These are phyloP conservation scores for Helicoverpa assulta DNA, from an alignment of 2,888 invertebrate genomes.

Conservation along the genomic window DNA sequence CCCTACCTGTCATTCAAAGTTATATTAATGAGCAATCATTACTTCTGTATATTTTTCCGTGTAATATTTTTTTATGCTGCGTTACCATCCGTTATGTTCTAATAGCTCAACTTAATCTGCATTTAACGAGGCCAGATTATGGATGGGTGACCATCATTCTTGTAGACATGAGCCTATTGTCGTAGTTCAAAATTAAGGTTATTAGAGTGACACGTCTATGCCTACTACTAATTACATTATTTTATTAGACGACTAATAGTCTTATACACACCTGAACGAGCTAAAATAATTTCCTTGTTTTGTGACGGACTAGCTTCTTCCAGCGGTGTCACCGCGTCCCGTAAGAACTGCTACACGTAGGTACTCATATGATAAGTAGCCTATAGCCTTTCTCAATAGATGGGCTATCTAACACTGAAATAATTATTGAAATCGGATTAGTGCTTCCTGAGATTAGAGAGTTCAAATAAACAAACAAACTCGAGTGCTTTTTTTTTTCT, in stretches of 20 bases:
- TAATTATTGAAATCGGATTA: no score
- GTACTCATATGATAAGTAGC: no score
- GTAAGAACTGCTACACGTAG: no score
- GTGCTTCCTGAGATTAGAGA: no score
- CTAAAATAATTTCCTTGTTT: background rate
- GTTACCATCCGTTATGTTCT: background rate
- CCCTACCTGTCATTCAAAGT: slow-evolving; percentile 35
- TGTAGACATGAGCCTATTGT: background rate
- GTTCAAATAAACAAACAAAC: no score
- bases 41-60: background rate
- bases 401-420: no score
- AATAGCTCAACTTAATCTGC: background rate
- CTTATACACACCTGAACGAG: background rate
- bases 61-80: background rate
- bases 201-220: no score
- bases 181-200: background rate
- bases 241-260: background rate
- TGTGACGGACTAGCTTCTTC: no score
- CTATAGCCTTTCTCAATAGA: no score
- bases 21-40: slow-evolving; percentile 30
- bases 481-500: no score
- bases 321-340: no score
- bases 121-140: background rate
- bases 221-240: background rate
- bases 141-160: background rate